Evolutionary conservation across 2,113 vertebrate species (phyloP), one percentile per base, ranked within the genome.

Genomic region (Cryptotis parvus): DNA sequence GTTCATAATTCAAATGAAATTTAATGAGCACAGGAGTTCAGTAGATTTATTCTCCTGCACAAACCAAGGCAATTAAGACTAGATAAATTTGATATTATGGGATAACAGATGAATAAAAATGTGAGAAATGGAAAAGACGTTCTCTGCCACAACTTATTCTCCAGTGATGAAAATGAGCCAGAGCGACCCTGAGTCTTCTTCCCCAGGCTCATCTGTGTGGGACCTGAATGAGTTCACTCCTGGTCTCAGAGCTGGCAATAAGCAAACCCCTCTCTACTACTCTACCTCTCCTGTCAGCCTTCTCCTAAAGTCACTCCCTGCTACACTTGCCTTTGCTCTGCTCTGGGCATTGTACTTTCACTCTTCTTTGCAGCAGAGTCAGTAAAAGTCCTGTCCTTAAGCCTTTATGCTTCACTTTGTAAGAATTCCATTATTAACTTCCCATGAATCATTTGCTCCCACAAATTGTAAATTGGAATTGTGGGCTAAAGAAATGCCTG

Each of bases 1-100:
- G 33, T 63, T 91, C 41, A 45, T 87, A 65, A 87, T 70, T 84
- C 81, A 45, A 94, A 81, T 92, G 69, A 22, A 68, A 86, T 87
- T 89, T 89, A 74, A 41, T 77, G 43, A 94, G 61, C 24, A 78
- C 8, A 27, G 69, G 75, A 73, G 12, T 77, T 87, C 69, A 91
- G 26, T 31, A 76, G 39, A 37, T 43, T 81, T 78, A 81, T 82
- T 84, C 69, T 94, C 78, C 16, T 7, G 31, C 78, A 9, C 18
- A 94, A 74, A 77, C 22, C 43, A 90, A 82, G 45, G 81, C 37
- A 91, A 73, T 89, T 76, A 91, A 76, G 43, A 61, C 31, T n/a
- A 15, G 15, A 24, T 61, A 24, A 5, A 15, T 66, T 93, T 91
- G 70, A 24, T 87, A 61, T 91, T 89, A 0, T 74, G n/a, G 63